Conservation (phyloP, 1,140 invertebrate genomes). For the Harlomillsia oculata region DNA sequence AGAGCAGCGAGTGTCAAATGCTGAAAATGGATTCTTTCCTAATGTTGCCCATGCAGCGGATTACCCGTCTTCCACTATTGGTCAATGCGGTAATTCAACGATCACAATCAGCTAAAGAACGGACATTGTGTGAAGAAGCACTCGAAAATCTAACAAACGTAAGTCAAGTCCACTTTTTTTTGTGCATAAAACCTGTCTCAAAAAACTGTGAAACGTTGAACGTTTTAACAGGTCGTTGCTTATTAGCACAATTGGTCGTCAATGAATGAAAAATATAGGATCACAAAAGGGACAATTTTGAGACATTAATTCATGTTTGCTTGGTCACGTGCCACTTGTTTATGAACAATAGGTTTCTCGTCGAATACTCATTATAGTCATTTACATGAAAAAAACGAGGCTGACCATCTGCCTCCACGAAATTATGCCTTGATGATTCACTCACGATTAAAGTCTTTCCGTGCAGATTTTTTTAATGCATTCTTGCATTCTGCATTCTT, state of each 20-base stretch:
- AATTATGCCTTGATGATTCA: no score
- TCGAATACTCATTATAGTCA: no score
- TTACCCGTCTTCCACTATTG: constrained; percentile 32
- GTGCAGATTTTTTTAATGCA: no score
- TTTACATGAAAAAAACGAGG: no score
- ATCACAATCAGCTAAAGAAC: constrained; percentile 23
- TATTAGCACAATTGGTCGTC: no score
- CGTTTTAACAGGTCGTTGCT: constrained; percentile 27
- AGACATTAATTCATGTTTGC: no score
- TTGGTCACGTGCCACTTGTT: no score
- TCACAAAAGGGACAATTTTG: no score
- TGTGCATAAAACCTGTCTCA: background rate
- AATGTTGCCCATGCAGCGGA: constrained; percentile 34
- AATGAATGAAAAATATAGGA: no score
- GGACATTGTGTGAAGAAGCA: constrained; percentile 28
- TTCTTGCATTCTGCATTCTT: background rate
- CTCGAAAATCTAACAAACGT: constrained; percentile 32
- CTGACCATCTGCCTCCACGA: no score
- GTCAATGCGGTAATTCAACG: constrained; percentile 33
- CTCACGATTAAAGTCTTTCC: no score
- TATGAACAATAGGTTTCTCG: no score
- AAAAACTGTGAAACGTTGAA: background rate
- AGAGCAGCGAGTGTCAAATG: constrained; percentile 20
- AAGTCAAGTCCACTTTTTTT: background rate
- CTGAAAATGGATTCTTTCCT: constrained; percentile 33